Evolutionary conservation across 2,113 vertebrate species (phyloP), one percentile per base, ranked within the genome.

Genomic region (Pedetes capensis): DNA sequence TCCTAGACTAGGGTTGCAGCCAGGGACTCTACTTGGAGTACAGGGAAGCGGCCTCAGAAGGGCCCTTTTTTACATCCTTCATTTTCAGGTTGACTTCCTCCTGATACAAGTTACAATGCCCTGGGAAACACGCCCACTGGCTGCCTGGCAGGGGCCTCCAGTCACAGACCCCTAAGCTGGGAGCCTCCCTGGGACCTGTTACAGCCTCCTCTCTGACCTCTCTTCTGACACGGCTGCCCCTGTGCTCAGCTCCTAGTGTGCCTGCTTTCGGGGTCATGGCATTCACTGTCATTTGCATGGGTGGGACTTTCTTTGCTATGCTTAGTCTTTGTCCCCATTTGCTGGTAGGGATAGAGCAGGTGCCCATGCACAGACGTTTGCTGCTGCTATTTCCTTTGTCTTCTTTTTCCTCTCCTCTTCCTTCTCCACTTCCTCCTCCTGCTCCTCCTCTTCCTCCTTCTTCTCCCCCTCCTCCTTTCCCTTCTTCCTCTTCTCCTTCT

Each of bases 291-390:
- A 47, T 53, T 66, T 47, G 49, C 53, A 16, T 57, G 7, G 13
- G 29, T 76, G 34, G 64, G 37, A 76, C 5, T 78, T 44, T 66
- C 49, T 89, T 51, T 59, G n/a, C n/a, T 80, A 12, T 27, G 12
- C 39, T 57, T 9, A 82, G 29, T 66, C n/a, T 49, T 9, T 37
- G 72, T 10, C 76, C 23, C 34, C 20, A 66, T 14, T 49, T 20
- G 3, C 9, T 8, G 44, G 6, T 14, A 47, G 55, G 49, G 32
- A 34, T 29, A 39, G 42, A 81, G 39, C 44, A 3, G 34, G 42
- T 0, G 3, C 5, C 51, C 16, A 6, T 22, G 25, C 23, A n/a
- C 17, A 42, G n/a, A n/a, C n/a, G n/a, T n/a, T n/a, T n/a, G n/a
- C n/a, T n/a, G n/a, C n/a, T n/a, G n/a, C n/a, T n/a, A n/a, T n/a